Conservation (phyloP, 2,113 vertebrate species). For the Ageneiosus marmoratus region DNA sequence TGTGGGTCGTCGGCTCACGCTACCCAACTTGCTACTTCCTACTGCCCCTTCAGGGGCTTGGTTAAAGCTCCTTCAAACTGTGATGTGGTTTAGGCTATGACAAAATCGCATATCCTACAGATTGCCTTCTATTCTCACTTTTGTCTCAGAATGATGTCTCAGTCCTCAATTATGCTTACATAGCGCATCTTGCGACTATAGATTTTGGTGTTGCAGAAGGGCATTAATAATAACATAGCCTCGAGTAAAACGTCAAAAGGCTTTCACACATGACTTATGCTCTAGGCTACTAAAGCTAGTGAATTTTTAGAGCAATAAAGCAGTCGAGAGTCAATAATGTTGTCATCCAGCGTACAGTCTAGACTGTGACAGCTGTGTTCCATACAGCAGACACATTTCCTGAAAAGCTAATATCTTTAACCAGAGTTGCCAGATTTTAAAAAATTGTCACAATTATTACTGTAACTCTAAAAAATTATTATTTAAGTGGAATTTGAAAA, state of each 20-base stretch:
- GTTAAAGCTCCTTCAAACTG: neutral
- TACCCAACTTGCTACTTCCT: neutral
- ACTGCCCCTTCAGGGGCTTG: neutral
- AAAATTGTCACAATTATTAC: no score
- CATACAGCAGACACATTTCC: neutral
- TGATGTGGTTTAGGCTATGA: neutral
- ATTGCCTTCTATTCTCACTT: conserved; percentile 20
- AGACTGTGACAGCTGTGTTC: neutral
- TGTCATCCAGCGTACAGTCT: neutral
- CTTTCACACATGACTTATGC: neutral
- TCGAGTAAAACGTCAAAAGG: neutral
- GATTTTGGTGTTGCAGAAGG: neutral
- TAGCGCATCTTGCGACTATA: neutral
- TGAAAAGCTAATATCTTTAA: neutral
- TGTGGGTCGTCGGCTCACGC: conserved; percentile 19
- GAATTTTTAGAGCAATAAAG: neutral
- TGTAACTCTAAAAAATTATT: neutral
- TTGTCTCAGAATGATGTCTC: conserved; percentile 4
- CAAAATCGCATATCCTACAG: neutral
- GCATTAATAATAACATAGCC: neutral
- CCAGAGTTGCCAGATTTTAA: neutral
- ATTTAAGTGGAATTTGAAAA: neutral
- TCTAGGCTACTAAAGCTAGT: neutral
- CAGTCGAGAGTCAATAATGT: neutral
- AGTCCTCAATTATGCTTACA: neutral